Percentiles rank a stretch among this genome's conserved stretches.
Conservation (phyloP, 2,888 invertebrate species). For the Chrysolina americana region DNA sequence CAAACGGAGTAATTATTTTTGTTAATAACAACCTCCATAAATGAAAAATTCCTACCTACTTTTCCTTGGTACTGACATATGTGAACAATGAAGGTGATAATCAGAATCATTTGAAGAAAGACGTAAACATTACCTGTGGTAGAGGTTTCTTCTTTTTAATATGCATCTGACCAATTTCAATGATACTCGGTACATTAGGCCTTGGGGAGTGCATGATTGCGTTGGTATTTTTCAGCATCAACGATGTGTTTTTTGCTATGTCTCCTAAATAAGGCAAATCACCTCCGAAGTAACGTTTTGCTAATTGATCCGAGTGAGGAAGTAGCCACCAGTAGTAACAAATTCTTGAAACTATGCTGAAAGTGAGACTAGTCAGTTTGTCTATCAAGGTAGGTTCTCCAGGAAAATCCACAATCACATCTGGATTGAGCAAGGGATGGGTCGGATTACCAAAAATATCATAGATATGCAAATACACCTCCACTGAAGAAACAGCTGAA, state of each 20-base stretch:
- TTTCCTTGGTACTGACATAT: too few species aligned
- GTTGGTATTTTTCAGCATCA: constrained; percentile 52
- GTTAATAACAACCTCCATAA: too few species aligned
- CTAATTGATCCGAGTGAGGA: constrained; percentile 48
- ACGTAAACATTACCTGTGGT: constrained; percentile 26
- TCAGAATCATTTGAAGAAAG: too few species aligned
- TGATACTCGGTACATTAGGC: constrained; percentile 40
- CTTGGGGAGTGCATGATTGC: constrained; percentile 47
- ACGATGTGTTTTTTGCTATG: constrained; percentile 47
- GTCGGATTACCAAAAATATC: constrained; percentile 38
- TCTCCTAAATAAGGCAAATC: constrained; percentile 53
- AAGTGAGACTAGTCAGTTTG: constrained; percentile 29
- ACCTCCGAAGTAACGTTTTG: constrained; percentile 45
- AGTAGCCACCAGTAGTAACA: constrained; percentile 39
- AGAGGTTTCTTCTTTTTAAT: constrained; percentile 1
- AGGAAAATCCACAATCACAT: constrained; percentile 30
- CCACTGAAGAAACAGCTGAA: constrained; percentile 35
- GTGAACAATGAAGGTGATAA: too few species aligned
- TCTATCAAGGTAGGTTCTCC: constrained; percentile 30
- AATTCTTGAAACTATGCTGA: constrained; percentile 22
- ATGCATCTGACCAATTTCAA: constrained; percentile 33
- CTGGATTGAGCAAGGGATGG: constrained; percentile 39
- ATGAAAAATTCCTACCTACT: too few species aligned
- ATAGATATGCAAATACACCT: constrained; percentile 22
- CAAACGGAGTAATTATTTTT: too few species aligned